Base-by-base conservation (phyloP, 2,888 invertebrate species). In the Rhyacophila evoluta region DNA sequence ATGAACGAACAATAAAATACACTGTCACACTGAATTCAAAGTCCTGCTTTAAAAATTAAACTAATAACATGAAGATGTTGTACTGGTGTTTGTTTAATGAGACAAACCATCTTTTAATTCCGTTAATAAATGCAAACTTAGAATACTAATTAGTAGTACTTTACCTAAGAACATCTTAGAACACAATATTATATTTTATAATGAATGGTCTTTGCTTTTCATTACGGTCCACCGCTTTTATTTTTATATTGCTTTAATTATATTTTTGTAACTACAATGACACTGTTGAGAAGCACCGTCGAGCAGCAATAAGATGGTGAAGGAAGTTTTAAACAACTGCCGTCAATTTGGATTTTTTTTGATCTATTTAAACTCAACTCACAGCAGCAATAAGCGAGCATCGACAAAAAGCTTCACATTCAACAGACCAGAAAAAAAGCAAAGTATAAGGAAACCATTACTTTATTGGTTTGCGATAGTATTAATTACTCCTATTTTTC, bases 71-170 rank as follows among this genome's bases (percentile, higher is more conserved):
- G n/a, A 33, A 33, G 6, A 33, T 33, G 29, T 33, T 33, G n/a
- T n/a, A n/a, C 6, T 33, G 29, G 29, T 33, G 29, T 33, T 6
- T 33, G 2, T 33, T 6, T 2, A 33, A 4, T 6, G 29, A 4
- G 29, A 4, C 29, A 6, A 33, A 4, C 29, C 4, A 33, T 33
- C 6, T 33, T 33, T 6, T 33, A 33, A 55, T 55, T 8, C 55
- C 55, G 19, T 10, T 55, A 41, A 41, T 41, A 55, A 55, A 55
- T 55, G 55, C 55, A 55, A 55, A 55, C 55, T 55, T 55, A 55
- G 41, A 41, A 41, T 10, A 55, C 15, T 55, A 55, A 55, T 55
- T 55, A 55, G 15, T 55, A 55, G 55, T 55, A 55, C 55, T 10
- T 55, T 55, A 55, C 55, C 55, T 55, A 55, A 55, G 19, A 15